Evolutionary conservation across 1,140 invertebrate species (phyloP).

Genomic region (Brachionus calyciflorus): DNA sequence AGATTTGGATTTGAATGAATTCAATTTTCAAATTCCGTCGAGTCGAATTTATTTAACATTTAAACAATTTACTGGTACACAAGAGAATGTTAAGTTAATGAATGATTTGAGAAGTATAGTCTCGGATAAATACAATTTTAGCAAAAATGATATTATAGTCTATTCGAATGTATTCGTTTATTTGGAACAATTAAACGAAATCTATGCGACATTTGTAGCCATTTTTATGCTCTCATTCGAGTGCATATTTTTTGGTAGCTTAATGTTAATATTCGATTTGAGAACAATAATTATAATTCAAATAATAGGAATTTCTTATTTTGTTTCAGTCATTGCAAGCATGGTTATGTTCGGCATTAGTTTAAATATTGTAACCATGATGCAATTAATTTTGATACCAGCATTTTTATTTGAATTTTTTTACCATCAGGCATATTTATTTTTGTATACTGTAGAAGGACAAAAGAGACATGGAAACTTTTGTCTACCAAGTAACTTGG

Average conservation of each 20-base stretch:
- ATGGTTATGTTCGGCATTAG: conserved; percentile 14
- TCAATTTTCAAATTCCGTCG: not conserved
- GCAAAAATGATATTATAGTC: not conserved
- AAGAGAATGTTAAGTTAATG: conserved; percentile 17
- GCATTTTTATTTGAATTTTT: conserved; percentile 42
- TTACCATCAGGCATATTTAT: conserved; percentile 41
- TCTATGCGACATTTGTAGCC: not conserved
- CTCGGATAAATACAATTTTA: conserved; percentile 20
- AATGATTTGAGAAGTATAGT: not conserved
- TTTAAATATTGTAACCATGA: conserved; percentile 23
- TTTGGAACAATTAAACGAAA: conserved; percentile 44
- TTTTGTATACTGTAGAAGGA: conserved; percentile 14
- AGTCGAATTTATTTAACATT: conserved; percentile 17
- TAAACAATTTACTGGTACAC: conserved; percentile 11
- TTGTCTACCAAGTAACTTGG: not conserved
- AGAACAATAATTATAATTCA: not conserved
- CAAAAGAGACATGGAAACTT: not conserved
- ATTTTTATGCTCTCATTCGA: conserved; percentile 36
- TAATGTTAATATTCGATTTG: conserved; percentile 37
- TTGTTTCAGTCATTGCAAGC: conserved; percentile 38
- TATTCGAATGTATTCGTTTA: conserved; percentile 20
- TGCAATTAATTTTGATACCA: conserved; percentile 31
- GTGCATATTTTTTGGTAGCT: conserved; percentile 22
- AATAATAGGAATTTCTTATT: not conserved
- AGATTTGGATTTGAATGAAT: not conserved